Percentiles rank a stretch among this genome's conserved stretches.
These are phyloP conservation scores for Lagenorhynchus albirostris DNA, from an alignment of 2,113 vertebrate species.

Conservation along the genomic window DNA sequence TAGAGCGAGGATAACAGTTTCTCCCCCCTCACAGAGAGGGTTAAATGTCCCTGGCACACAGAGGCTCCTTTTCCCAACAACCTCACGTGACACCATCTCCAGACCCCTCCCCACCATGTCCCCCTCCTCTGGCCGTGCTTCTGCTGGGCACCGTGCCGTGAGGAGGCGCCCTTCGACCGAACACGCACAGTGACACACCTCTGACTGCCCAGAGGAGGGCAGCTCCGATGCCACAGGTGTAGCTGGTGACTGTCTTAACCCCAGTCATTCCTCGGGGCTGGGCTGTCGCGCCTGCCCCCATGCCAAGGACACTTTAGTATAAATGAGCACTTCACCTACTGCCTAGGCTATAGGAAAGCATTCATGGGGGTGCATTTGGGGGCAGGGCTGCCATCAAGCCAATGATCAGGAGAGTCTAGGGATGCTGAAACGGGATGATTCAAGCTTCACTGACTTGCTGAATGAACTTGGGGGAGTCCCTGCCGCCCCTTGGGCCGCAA, in stretches of 20 bases:
- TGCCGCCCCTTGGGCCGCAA: neutral
- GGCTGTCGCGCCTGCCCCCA: neutral
- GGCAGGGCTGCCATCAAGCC: neutral
- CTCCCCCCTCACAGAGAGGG: neutral
- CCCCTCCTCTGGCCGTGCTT: neutral
- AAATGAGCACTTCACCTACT: neutral
- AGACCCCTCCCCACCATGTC: neutral
- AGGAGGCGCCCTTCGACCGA: neutral
- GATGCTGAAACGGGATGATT: neutral
- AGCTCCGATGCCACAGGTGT: neutral
- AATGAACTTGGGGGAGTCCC: neutral
- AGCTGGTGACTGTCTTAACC: neutral
- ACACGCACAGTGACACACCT: neutral
- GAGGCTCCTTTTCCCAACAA: neutral
- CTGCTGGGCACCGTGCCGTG: neutral
- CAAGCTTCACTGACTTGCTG: neutral
- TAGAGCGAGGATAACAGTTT: neutral
- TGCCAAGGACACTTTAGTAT: neutral
- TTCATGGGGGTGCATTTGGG: neutral
- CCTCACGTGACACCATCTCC: neutral
- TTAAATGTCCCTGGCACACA: neutral
- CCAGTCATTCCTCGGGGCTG: neutral
- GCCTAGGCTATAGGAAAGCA: neutral
- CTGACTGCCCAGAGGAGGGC: neutral
- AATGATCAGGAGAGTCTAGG: neutral